phyloP scores from a whole-genome alignment of 2,113 vertebrate genomes.

The cattle (Bos taurus) region ARS-UCD2.0 NC_037338.1:28563001-28563500 shows the following conservation, averaged over 20 bases:
- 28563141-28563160: not conserved
- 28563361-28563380: not conserved
- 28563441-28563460: not conserved
- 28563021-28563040: not conserved
- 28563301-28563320: no score
- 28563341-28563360: not conserved
- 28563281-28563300: not conserved
- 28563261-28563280: slow-evolving; percentile 16
- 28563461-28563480: not conserved
- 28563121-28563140: not conserved
- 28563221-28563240: not conserved
- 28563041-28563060: not conserved
- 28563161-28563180: not conserved
- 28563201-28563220: not conserved
- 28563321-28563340: not conserved
- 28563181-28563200: not conserved
- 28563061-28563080: not conserved
- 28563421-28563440: not conserved
- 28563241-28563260: not conserved
- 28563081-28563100: not conserved
- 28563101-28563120: not conserved
- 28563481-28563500: not conserved
- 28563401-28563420: not conserved
- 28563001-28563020: not conserved
- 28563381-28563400: not conserved